Percentiles rank a stretch among this genome's conserved stretches.
phyloP scores from a whole-genome alignment of 2,113 vertebrate genomes.

The Bolborhynchus lineola region DNA sequence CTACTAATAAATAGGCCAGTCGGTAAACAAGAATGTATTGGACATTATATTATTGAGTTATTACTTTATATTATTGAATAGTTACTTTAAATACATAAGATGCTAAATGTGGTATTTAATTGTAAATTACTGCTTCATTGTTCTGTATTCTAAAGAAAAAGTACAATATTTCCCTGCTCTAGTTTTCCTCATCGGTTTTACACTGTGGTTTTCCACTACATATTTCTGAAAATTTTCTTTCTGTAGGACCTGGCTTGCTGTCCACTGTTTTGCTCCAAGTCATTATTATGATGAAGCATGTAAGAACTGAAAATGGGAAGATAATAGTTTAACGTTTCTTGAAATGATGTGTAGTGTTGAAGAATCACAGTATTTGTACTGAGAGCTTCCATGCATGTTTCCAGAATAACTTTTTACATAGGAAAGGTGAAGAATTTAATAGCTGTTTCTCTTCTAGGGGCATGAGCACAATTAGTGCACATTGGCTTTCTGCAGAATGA shows the following conservation, averaged over 20 bases:
- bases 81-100: not conserved
- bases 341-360: not conserved
- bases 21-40: not conserved
- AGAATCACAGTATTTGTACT: not conserved
- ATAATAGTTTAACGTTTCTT: not conserved
- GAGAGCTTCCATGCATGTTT: not conserved
- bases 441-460: not conserved
- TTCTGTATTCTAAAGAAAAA: not conserved
- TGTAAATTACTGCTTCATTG: not conserved
- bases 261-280: not conserved
- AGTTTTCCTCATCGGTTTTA: not conserved
- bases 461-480: not conserved
- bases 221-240: not conserved
- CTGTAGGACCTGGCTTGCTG: not conserved
- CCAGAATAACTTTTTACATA: not conserved
- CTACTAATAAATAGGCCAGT: conserved; percentile 33
- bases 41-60: conserved; percentile 13
- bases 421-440: not conserved
- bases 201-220: accelerated
- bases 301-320: not conserved
- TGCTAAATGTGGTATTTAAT: conserved; percentile 9
- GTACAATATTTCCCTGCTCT: not conserved
- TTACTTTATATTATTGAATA: conserved; percentile 47
- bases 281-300: not conserved
- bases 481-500: not conserved